Conservation (phyloP, 2,888 invertebrate genomes). For the Conistra vaccinii region DNA sequence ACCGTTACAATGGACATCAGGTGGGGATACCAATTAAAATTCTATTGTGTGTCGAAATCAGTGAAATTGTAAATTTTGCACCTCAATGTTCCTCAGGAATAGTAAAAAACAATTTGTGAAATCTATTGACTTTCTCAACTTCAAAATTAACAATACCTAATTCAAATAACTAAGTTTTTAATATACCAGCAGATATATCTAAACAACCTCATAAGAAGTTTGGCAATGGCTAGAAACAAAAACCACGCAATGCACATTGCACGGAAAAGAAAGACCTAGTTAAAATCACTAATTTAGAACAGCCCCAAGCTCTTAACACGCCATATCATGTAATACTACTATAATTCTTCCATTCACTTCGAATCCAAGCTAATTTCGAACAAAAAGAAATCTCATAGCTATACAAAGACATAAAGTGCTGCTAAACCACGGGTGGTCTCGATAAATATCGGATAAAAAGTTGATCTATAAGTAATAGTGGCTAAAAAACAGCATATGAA, state of each 20-base stretch:
- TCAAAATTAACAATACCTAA: background rate
- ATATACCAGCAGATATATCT: too few species aligned
- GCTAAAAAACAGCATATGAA: slow-evolving; percentile 67
- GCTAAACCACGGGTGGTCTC: slow-evolving; percentile 63
- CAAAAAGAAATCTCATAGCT: slow-evolving; percentile 30
- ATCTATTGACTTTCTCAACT: background rate
- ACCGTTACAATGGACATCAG: too few species aligned
- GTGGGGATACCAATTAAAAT: too few species aligned
- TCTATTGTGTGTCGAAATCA: too few species aligned
- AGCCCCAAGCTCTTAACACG: background rate
- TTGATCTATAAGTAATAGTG: slow-evolving; percentile 63
- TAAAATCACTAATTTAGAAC: background rate
- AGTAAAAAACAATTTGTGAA: background rate
- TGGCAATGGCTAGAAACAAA: too few species aligned
- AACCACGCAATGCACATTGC: too few species aligned
- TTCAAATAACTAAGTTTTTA: too few species aligned
- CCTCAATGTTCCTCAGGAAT: too few species aligned
- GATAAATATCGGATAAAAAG: slow-evolving; percentile 61
- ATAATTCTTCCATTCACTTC: slow-evolving; percentile 9
- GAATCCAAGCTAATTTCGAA: slow-evolving; percentile 34
- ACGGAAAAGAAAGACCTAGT: background rate
- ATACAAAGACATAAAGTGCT: slow-evolving; percentile 15
- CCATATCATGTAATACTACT: background rate
- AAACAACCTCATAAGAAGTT: too few species aligned
- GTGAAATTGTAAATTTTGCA: too few species aligned